Evolutionary conservation across 2,797 vertebrate genomes (phyloP), one percentile per base, ranked within the genome.

Genomic region (Enteromius unitaeniatus): DNA sequence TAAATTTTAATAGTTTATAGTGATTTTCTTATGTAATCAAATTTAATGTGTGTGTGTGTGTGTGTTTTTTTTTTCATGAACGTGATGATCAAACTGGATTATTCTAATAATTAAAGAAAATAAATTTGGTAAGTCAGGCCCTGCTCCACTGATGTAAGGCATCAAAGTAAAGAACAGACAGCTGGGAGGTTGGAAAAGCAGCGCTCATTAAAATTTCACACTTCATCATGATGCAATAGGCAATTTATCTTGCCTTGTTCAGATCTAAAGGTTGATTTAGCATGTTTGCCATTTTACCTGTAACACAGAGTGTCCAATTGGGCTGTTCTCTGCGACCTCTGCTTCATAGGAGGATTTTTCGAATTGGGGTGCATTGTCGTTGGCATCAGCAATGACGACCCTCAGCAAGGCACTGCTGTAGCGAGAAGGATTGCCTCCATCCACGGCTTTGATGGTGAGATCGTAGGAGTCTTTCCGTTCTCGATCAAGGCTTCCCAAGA

Each of bases 401-500:
- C 98, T 95, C 21, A 99, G 95, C 91, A 99, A 93, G 89, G 98
- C 97, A 0, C 97, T 99, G 93, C 97, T 99, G 19, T 97, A 97
- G 10, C 98, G 96, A 0, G 97, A 95, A 0, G 97, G 97, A 86
- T 92, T 97, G 65, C 98, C 98, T 11, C 98, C 98, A 1, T 99
- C 98, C 93, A 99, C 97, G 37, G 97, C 98, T 90, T 97, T 98
- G 92, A 99, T 98, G 86, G 96, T 99, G 87, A 99, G 95, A 86
- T 99, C 98, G 0, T 99, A 99, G 73, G 98, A 98, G 91, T 99
- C 98, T 92, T 97, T 96, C 86, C 97, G 94, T 91, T 99, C 98
- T 0, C 98, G 93, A 91, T 99, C 98, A 82, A 99, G 93, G 91
- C 95, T 97, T 83, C 97, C 98, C 91, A 99, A 96, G 86, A 99